Conservation (phyloP, 1,140 invertebrate species). For the Sweltsa coloradensis region DNA sequence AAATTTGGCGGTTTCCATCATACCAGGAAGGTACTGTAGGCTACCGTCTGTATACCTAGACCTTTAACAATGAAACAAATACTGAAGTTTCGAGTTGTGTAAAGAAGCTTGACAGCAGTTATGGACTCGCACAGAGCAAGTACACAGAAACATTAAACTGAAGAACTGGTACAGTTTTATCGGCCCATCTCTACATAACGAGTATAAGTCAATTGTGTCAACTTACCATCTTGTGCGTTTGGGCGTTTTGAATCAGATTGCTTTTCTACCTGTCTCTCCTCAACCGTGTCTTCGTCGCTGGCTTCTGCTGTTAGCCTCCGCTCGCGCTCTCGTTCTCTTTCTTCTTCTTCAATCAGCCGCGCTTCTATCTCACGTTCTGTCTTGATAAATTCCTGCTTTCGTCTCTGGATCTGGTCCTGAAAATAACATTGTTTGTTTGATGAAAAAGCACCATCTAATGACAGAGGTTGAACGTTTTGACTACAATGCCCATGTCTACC, state of each 20-base stretch:
- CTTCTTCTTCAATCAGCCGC: slow-evolving; percentile 33
- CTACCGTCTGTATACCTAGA: no score
- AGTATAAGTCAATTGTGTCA: neutral
- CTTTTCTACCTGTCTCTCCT: slow-evolving; percentile 12
- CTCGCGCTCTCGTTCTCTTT: slow-evolving; percentile 21
- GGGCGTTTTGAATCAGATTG: slow-evolving; percentile 12
- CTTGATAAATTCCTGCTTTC: slow-evolving; percentile 37
- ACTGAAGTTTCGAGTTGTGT: no score
- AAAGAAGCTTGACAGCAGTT: no score
- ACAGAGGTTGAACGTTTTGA: no score
- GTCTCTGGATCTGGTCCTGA: slow-evolving; percentile 32
- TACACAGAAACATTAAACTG: no score
- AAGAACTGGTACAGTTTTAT: no score
- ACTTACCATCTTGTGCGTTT: slow-evolving; percentile 9
- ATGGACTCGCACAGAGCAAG: no score
- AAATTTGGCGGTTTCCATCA: no score
- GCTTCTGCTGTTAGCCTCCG: neutral
- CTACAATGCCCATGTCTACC: no score
- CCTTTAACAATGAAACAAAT: no score
- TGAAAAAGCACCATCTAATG: neutral
- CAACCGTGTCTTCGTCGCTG: slow-evolving; percentile 2
- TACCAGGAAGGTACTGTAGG: no score
- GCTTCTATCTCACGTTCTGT: slow-evolving; percentile 40
- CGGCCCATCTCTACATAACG: no score
- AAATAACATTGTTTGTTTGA: slow-evolving; percentile 2